Base-by-base conservation (phyloP, 2,888 invertebrate species). In the Mycogona germanica region DNA sequence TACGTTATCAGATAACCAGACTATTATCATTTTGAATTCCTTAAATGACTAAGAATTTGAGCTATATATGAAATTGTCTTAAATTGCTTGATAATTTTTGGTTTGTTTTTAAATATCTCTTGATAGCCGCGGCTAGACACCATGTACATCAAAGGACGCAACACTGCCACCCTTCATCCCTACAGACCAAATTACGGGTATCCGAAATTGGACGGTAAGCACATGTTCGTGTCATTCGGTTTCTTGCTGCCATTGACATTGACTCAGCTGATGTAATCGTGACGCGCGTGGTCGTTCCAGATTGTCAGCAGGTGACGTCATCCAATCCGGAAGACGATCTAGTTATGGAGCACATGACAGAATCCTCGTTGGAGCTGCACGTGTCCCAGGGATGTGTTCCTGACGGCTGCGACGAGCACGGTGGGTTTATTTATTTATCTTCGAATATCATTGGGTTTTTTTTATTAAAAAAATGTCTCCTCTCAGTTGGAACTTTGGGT, bases 351-450 rank as follows among this genome's bases (percentile, higher is more conserved):
- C 52, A 52, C 25, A 17, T 52, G 29, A 52, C 52, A 21, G 52
- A 52, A 45, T 52, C 52, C 28, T 40, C 52, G 21, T 52, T 52
- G 35, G 52, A 52, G 28, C 28, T 52, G 35, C 52, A 52, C n/a
- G 19, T 52, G 12, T 17, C 52, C 17, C 52, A 52, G 19, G 41
- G 41, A 21, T 52, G 52, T 45, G 25, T 37, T 25, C 29, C 30
- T 23, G 44, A 29, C 32, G 44, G 40, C 35, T 45, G 45, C 45
- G 52, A 49, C 21, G 37, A 49, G 38, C 49, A 49, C 28, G 49
- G 49, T 23, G 25, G 38, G 26, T 46, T 30, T n/a, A n/a, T 14
- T 46, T n/a, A n/a, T n/a, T n/a, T n/a, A n/a, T n/a, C n/a, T n/a
- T n/a, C n/a, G n/a, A n/a, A n/a, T n/a, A n/a, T n/a, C n/a, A n/a